Base-by-base conservation (phyloP, 2,113 vertebrate genomes). In the Plecturocebus donacophilus region DNA sequence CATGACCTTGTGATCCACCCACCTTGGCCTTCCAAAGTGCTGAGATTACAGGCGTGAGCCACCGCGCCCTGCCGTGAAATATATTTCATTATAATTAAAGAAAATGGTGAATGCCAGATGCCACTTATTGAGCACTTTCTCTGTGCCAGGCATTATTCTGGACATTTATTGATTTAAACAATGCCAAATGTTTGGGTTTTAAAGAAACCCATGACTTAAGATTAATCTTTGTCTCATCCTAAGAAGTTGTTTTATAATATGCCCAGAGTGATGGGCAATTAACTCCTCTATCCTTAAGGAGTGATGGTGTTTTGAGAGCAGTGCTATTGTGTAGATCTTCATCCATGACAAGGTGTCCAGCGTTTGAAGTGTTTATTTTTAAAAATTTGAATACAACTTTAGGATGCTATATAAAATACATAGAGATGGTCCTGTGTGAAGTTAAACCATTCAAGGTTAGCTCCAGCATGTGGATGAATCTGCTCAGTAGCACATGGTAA, bases 11-110 rank as follows among this genome's bases (percentile, higher is more conserved):
- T 64, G 27, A 64, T 64, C 61, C 13, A 30, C 61, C 12, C 12
- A 0, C 27, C 12, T 64, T 30, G 0, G 61, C 61, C 61, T 64
- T 13, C 61, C 61, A 32, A 32, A 64, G 27, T 64, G 61, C 61
- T 64, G 27, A 13, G 27, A 64, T 64, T 64, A 64, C 61, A 32
- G 61, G 2, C 12, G 1, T 64, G 12, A 64, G 27, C 27, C 61
- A 64, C 61, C 2, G 5, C 12, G 0, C 61, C 61, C 13, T 0
- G 12, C 61, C 2, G 0, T 64, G 61, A 64, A 6, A 64, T 32
- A 11, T 70, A 35, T 73, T 42, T 76, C 35, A 19, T 49, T 35
- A 58, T 35, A 8, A 2, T 3, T 25, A 17, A 75, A 56, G 42
- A 3, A 12, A n/a, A 32, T 23, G 40, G 38, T n/a, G 19, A 10